Evolutionary conservation across 1,140 invertebrate species (phyloP).

Genomic region (Tetranychus cinnabarinus): DNA sequence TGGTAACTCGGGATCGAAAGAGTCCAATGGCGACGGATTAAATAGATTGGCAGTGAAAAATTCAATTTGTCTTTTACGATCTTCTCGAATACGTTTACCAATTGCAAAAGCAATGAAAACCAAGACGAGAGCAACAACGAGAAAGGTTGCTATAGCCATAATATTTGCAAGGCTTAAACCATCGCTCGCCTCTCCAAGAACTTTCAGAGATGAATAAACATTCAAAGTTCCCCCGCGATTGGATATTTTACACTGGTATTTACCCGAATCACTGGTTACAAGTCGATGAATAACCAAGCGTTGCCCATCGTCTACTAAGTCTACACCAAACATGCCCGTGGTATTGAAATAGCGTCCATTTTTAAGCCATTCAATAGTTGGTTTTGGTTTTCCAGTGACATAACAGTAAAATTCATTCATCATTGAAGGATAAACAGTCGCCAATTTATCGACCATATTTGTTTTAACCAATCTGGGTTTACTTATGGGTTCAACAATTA

Average conservation of each 20-base stretch:
- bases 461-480: constrained; percentile 7
- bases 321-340: constrained; percentile 4
- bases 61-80: constrained; percentile 12
- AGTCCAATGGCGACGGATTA: constrained; percentile 8
- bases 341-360: constrained; percentile 7
- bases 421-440: constrained; percentile 3
- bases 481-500: background rate
- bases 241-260: constrained; percentile 9
- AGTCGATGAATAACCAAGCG: constrained; percentile 7
- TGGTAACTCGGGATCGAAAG: constrained; percentile 14
- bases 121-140: constrained; percentile 6
- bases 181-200: constrained; percentile 1
- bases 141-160: constrained; percentile 4
- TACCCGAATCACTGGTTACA: constrained; percentile 7
- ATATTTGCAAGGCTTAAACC: background rate
- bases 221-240: constrained; percentile 9
- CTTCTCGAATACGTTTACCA: constrained; percentile 7
- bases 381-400: constrained; percentile 11
- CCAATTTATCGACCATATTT: constrained; percentile 9
- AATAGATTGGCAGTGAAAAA: constrained; percentile 12
- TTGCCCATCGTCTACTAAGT: constrained; percentile 6
- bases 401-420: constrained; percentile 12
- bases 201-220: constrained; percentile 3
- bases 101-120: constrained; percentile 9
- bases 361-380: constrained; percentile 11